Evolutionary conservation across 2,113 vertebrate genomes (phyloP), one percentile per base, ranked within the genome.

Genomic region (Hyperopisus bebe): DNA sequence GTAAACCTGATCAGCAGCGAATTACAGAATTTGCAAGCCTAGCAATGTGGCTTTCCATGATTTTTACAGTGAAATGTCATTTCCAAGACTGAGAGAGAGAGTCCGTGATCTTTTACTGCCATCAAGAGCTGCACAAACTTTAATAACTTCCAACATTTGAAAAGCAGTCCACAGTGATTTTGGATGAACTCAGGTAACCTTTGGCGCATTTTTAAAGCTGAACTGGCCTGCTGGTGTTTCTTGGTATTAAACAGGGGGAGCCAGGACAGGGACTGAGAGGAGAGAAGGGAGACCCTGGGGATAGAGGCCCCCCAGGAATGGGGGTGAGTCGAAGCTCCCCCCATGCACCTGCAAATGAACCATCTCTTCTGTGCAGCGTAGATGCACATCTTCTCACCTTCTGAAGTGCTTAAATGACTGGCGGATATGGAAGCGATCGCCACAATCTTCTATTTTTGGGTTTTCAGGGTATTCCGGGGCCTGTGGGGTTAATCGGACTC

Each of bases 401-500:
- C 50, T 8, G n/a, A 53, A 55, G 21, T 53, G 27, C 50, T 55
- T 19, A 31, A 87, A 21, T 27, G 19, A 50, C 47, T 86, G 84
- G n/a, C 1, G 6, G n/a, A 46, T 86, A 50, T 8, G 31, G 48
- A 46, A 46, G 10, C 3, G 19, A 42, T 47, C 19, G 55, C 3
- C 48, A 31, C 24, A 6, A 13, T 11, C 74, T 53, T 35, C 50
- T 44, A 5, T 83, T 48, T 8, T 35, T 53, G 19, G 27, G 21
- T 27, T 80, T 31, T 10, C 48, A 93, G 91, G 92, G 92, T 19
- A 5, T 50, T 19, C 89, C 62, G 8, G 92, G 92, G 24, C 70
- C 70, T 35, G 82, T 90, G 47, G 92, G 92, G 31, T 91, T 93
- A 87, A 89, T 91, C 47, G 92, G 92, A 10, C 91, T 93, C 39